phyloP scores from a whole-genome alignment of 2,888 invertebrate species.

The Apodemia hepburni region DNA sequence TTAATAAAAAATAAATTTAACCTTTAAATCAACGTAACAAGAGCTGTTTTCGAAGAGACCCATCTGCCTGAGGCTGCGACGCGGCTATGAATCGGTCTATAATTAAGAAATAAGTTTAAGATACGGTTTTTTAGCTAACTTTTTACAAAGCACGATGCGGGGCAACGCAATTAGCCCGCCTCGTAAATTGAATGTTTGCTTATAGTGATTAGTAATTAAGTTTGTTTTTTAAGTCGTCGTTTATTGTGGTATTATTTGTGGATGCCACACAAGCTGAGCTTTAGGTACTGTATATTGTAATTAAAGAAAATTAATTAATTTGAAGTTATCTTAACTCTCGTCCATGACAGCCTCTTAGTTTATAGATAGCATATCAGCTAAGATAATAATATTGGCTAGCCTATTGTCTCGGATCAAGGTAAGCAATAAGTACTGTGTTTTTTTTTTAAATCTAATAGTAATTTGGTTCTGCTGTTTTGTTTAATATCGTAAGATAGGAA shows the following conservation, averaged over 20 bases:
- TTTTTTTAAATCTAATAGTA: too few relatives aligned
- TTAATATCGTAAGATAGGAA: too few relatives aligned
- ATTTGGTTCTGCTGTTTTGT: too few relatives aligned
- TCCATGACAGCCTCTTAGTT: too few relatives aligned
- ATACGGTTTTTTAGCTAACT: conserved; percentile 74
- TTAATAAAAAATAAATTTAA: conserved; percentile 19
- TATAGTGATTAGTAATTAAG: conserved; percentile 79
- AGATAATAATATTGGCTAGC: too few relatives aligned
- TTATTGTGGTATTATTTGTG: conserved; percentile 59
- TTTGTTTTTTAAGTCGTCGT: conserved; percentile 64
- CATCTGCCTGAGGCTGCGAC: conserved; percentile 60
- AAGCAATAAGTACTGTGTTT: too few relatives aligned
- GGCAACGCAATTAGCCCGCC: conserved; percentile 75
- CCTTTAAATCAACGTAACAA: conserved; percentile 1
- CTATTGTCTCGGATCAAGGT: too few relatives aligned
- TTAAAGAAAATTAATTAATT: conserved; percentile 34
- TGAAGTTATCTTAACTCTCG: background rate
- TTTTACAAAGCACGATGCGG: conserved; percentile 71
- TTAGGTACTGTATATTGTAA: conserved; percentile 49
- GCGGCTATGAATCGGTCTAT: conserved; percentile 76
- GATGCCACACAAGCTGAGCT: conserved; percentile 46
- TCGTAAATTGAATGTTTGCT: conserved; percentile 80
- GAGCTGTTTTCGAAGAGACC: conserved; percentile 46
- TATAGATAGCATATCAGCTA: too few relatives aligned
- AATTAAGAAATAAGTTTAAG: conserved; percentile 79